Evolutionary conservation across 2,113 vertebrate genomes (phyloP).

Genomic region (Chamaetylas fuelleborni): DNA sequence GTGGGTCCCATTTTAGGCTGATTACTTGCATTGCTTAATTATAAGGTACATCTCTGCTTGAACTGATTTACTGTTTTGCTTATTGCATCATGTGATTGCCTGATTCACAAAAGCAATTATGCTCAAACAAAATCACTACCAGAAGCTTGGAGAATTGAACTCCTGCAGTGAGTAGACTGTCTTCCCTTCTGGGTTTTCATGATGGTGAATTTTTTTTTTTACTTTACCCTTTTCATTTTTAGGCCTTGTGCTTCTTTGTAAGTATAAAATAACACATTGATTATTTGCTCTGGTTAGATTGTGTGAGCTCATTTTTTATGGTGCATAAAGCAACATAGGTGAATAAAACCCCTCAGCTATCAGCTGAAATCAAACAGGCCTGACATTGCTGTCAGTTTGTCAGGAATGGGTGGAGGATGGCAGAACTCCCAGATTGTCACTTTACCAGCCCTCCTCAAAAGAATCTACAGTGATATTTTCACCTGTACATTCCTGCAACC

Average conservation of each 20-base stretch:
- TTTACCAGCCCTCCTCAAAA: background rate
- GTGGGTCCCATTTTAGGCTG: background rate
- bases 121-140: background rate
- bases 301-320: background rate
- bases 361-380: background rate
- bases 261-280: background rate
- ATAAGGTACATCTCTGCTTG: background rate
- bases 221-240: background rate
- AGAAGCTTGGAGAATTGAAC: background rate
- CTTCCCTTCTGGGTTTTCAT: background rate
- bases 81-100: slow-evolving; percentile 8
- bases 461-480: background rate
- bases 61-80: slow-evolving; percentile 43
- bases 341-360: background rate
- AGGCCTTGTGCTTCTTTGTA: background rate
- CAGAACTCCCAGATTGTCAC: background rate
- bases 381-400: background rate
- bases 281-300: background rate
- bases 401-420: background rate
- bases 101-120: slow-evolving; percentile 27
- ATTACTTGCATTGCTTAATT: slow-evolving; percentile 52
- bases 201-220: background rate
- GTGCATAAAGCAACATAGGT: background rate
- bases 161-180: background rate
- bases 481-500: background rate